Base-by-base conservation (phyloP, 2,113 vertebrate genomes). In the Fregetta grallaria region DNA sequence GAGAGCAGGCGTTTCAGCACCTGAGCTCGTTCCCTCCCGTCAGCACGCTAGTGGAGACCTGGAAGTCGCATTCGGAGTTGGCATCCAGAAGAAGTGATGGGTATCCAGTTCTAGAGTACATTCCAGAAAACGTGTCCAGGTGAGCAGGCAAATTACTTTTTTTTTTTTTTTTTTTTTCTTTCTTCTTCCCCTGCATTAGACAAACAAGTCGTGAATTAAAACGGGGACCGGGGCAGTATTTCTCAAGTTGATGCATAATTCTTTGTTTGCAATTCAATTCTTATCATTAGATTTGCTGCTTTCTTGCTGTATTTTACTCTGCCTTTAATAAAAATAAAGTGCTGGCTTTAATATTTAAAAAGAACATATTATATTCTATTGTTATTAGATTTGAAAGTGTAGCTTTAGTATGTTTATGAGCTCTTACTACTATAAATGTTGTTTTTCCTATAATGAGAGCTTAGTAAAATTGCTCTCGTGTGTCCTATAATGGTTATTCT, bases 1-100 rank as follows among this genome's bases (percentile, higher is more conserved):
- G 99, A 98, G 99, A 99, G 98, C 99, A 99, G 96, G 98, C 99
- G 82, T 99, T 99, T 98, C 99, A 99, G 95, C 99, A 99, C 98
- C 98, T 99, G 97, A 99, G 99, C 98, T 99, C 99, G 74, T 99
- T 99, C 98, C 99, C 99, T 90, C 98, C 99, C 3, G 99, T 99
- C 96, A 98, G 98, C 66, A 98, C 99, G 5, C 98, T 99, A 93
- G 98, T 99, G 98, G 99, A 99, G 97, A 99, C 99, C 13, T 99
- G 99, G 99, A 99, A 99, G 98, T 98, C 99, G 7, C 99, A 99
- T 45, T 97, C 99, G 13, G 99, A 99, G 97, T 97, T 99, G 98
- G 98, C 99, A 21, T 98, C 98, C 88, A 99, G 99, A 97, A 99
- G 99, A 97, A 96, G 94, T 30, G 99, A 99, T 96, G 99, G 98